Percentiles rank a stretch among this genome's conserved stretches.
phyloP scores from a whole-genome alignment of 2,888 invertebrate species.

The Dolomedes plantarius region DNA sequence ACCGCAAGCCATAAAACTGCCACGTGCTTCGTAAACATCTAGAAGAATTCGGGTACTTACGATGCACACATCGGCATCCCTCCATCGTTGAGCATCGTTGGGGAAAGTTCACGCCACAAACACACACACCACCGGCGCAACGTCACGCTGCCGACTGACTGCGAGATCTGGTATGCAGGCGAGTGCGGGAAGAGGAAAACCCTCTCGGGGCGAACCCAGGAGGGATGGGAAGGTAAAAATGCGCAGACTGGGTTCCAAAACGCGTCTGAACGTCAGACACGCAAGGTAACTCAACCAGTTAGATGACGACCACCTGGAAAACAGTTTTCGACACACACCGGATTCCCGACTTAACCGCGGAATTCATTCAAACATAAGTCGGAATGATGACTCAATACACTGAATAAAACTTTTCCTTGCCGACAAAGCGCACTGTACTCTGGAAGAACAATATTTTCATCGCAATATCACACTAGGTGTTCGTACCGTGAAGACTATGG shows the following conservation, averaged over 20 bases:
- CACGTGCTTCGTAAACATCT: neutral
- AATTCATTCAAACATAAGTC: too few relatives aligned
- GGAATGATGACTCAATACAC: too few relatives aligned
- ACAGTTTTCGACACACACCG: neutral
- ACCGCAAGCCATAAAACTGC: neutral
- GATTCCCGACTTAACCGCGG: neutral
- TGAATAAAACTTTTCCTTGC: too few relatives aligned
- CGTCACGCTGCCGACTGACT: neutral
- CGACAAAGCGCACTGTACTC: too few relatives aligned
- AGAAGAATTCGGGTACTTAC: slow-evolving; percentile 29
- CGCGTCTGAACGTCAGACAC: slow-evolving; percentile 1
- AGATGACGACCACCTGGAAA: slow-evolving; percentile 11
- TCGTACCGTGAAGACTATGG: too few relatives aligned
- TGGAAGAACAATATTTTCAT: too few relatives aligned
- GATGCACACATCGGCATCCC: slow-evolving; percentile 64
- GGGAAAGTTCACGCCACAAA: neutral
- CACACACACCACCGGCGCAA: neutral
- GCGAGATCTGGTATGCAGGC: slow-evolving; percentile 18
- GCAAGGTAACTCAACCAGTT: slow-evolving; percentile 28
- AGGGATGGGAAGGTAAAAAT: neutral
- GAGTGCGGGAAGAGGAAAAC: neutral
- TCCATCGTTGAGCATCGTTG: slow-evolving; percentile 43
- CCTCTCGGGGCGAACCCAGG: neutral
- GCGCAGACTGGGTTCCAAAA: neutral
- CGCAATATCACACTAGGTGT: too few relatives aligned